Conservation (phyloP, 2,888 invertebrate species). For the Aphrophora alni region DNA sequence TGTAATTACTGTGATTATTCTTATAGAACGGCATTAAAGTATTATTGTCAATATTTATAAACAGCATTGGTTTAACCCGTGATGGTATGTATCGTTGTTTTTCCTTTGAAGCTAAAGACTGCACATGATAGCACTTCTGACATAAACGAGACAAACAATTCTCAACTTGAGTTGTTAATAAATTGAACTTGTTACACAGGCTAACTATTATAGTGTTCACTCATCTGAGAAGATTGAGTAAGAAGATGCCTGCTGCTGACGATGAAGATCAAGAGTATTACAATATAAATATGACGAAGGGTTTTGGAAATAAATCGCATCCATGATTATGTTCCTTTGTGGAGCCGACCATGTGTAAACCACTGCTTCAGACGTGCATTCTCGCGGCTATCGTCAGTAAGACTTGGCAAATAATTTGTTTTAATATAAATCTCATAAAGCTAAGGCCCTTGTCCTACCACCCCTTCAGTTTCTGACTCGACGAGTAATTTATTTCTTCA, state of each 20-base stretch:
- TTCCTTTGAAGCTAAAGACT: neutral
- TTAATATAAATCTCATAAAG: constrained; percentile 17
- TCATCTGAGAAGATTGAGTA: neutral
- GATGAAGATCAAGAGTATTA: neutral
- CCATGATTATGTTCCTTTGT: constrained; percentile 18
- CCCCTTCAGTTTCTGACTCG: neutral
- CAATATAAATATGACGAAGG: constrained; percentile 6
- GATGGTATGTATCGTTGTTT: too few species aligned
- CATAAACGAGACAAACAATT: neutral
- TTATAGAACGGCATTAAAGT: too few species aligned
- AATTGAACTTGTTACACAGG: neutral
- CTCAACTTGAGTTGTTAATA: neutral
- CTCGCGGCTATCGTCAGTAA: constrained; percentile 4
- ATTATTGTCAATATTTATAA: too few species aligned
- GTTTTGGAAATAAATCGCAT: neutral
- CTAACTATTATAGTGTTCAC: neutral
- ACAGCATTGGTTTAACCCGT: too few species aligned
- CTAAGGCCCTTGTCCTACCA: neutral
- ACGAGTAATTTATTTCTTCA: neutral
- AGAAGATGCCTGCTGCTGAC: neutral
- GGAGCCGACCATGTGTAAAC: constrained; percentile 24
- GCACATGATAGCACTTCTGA: neutral
- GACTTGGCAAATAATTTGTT: constrained; percentile 23
- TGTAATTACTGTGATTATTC: too few species aligned
- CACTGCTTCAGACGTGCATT: neutral